Evolutionary conservation across 1,140 invertebrate species (phyloP).

Genomic region (Drosophila asahinai): DNA sequence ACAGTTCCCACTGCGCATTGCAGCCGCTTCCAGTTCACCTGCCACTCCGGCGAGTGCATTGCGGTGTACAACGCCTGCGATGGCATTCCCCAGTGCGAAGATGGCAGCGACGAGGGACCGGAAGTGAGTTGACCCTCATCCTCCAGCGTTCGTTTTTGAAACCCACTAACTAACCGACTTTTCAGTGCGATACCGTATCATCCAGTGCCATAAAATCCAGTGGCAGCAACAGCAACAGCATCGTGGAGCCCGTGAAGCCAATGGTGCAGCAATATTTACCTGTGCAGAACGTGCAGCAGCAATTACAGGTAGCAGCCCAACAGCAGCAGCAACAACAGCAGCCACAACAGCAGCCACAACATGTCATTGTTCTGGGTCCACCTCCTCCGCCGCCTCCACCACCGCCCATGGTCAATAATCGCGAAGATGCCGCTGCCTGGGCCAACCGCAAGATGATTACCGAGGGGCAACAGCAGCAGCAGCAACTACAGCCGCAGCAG

Average conservation of each 20-base stretch:
- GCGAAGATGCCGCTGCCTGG: constrained; percentile 79
- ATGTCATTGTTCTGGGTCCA: constrained; percentile 60
- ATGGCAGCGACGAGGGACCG: constrained; percentile 95
- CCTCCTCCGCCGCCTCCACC: constrained; percentile 62
- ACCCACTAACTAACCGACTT: constrained; percentile 36
- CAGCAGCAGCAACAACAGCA: constrained; percentile 50
- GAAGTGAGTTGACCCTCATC: constrained; percentile 87
- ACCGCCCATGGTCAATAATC: constrained; percentile 73
- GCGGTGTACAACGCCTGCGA: constrained; percentile 98
- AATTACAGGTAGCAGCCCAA: constrained; percentile 41
- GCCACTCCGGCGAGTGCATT: constrained; percentile 95
- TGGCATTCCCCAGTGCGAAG: constrained; percentile 96
- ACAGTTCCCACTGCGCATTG: constrained; percentile 85
- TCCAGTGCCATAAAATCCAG: constrained; percentile 48
- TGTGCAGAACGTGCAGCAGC: constrained; percentile 59
- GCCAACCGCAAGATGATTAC: constrained; percentile 77
- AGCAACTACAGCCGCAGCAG: constrained; percentile 33
- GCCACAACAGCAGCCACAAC: constrained; percentile 44
- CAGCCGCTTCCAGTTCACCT: constrained; percentile 94
- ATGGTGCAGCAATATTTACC: constrained; percentile 61
- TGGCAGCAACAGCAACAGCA: constrained; percentile 29
- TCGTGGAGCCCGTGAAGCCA: constrained; percentile 46
- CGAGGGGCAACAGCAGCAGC: constrained; percentile 48
- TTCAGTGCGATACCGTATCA: constrained; percentile 65
- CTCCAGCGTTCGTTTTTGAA: background rate